phyloP scores from a whole-genome alignment of 2,888 invertebrate genomes.

The Lycaena phlaeas region DNA sequence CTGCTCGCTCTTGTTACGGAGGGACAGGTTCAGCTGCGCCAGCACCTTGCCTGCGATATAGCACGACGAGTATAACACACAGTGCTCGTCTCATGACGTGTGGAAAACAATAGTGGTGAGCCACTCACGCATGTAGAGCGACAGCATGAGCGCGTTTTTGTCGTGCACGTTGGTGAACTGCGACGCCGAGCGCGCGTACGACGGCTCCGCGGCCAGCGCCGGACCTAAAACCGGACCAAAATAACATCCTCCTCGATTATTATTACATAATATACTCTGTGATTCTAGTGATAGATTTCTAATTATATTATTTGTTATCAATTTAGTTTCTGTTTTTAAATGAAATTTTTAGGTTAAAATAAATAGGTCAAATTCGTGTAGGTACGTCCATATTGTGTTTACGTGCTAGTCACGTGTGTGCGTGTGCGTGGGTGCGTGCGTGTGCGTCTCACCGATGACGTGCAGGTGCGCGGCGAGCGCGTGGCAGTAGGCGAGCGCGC shows the following conservation, averaged over 20 bases:
- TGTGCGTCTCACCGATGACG: slow-evolving; percentile 72
- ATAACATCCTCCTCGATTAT: background rate
- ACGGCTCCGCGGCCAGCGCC: slow-evolving; percentile 42
- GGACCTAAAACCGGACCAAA: too few relatives aligned
- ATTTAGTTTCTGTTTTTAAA: too few relatives aligned
- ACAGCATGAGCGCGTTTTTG: slow-evolving; percentile 74
- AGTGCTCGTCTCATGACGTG: too few relatives aligned
- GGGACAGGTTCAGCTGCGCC: slow-evolving; percentile 90
- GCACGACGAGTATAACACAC: too few relatives aligned
- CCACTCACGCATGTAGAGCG: slow-evolving; percentile 86
- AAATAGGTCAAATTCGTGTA: too few relatives aligned
- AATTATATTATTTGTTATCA: too few relatives aligned
- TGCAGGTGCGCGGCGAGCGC: slow-evolving; percentile 85
- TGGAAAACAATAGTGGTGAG: too few relatives aligned
- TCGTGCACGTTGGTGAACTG: slow-evolving; percentile 36
- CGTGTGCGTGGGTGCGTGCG: background rate
- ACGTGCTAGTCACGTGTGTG: too few relatives aligned
- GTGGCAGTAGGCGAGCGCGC: slow-evolving; percentile 93
- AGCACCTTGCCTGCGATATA: slow-evolving; percentile 89
- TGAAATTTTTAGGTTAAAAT: too few relatives aligned
- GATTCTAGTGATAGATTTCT: too few relatives aligned
- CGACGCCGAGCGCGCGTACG: slow-evolving; percentile 43
- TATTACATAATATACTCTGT: too few relatives aligned
- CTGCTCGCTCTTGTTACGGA: slow-evolving; percentile 92
- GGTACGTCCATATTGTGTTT: background rate